Evolutionary conservation across 2,797 vertebrate genomes (phyloP), one percentile per base, ranked within the genome.

Genomic region (Sebastes diaconus): DNA sequence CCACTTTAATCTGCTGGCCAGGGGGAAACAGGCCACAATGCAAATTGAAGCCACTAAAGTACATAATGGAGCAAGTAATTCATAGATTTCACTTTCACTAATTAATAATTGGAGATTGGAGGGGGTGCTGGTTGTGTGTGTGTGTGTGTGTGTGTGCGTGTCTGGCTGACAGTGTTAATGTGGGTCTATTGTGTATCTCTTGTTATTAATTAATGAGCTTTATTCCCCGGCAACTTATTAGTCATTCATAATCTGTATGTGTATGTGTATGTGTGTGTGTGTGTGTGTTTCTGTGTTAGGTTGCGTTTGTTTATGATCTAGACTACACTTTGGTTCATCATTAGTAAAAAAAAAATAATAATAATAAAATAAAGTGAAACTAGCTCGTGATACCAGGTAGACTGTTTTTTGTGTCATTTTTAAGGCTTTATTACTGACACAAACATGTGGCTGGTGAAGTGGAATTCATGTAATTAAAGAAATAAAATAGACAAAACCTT

Each of bases 61-160:
- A 98, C 97, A 99, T 98, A 98, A 99, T 99, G 97, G 97, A 97
- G 97, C 97, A 97, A 97, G 97, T 97, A 96, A 98, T 98, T 98
- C 97, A 97, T 97, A 97, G 96, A 97, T 97, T 97, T 98, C 87
- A 84, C 96, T 98, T 98, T 87, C 86, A 90, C 89, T 99, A 98
- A 99, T 98, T 98, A 98, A 97, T 97, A 97, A 97, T 94, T 96
- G 94, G 94, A 95, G 95, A 95, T 95, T 94, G 91, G 81, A 90
- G 30, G 68, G 64, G 68, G 55, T 65, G 63, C 79, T 68, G n/a
- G 72, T 65, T 71, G 55, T 75, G 75, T 80, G 59, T 67, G 59
- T 69, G 70, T 73, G 59, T 66, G 34, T 61, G 52, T 39, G 59
- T 73, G 69, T 64, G 46, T 68, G 57, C 59, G 69, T 39, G 46